Evolutionary conservation across 2,888 invertebrate genomes (phyloP).

Genomic region (Sylvicola fuscatus): DNA sequence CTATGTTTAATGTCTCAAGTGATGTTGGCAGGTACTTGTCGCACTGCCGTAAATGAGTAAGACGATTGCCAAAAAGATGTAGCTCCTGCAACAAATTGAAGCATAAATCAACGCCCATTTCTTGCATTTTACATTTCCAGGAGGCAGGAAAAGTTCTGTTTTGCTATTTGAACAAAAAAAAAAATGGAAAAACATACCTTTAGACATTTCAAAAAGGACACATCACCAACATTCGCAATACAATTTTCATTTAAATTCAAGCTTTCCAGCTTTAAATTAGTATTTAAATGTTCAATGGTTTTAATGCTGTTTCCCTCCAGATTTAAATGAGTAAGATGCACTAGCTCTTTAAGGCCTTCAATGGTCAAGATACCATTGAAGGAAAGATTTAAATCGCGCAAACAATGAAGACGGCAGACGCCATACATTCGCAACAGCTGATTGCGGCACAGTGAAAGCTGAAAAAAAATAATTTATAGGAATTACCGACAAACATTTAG

Average conservation of each 20-base stretch:
- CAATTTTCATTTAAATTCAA: constrained; percentile 79
- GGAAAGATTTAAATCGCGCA: constrained; percentile 64
- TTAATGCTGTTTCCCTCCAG: constrained; percentile 81
- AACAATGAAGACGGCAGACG: constrained; percentile 55
- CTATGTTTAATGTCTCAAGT: constrained; percentile 53
- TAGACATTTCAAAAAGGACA: constrained; percentile 59
- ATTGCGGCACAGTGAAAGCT: constrained; percentile 75
- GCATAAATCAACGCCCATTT: neutral
- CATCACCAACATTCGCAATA: constrained; percentile 65
- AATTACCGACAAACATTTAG: constrained; percentile 4
- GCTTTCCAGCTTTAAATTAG: constrained; percentile 59
- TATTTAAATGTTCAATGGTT: constrained; percentile 74
- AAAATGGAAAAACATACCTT: constrained; percentile 39
- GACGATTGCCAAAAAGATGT: constrained; percentile 66
- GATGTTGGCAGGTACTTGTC: constrained; percentile 62
- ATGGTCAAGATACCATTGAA: constrained; percentile 77
- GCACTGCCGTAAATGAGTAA: constrained; percentile 60
- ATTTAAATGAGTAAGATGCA: constrained; percentile 60
- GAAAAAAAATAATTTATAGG: constrained; percentile 11
- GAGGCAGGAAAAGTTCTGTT: no score
- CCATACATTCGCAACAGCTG: constrained; percentile 75
- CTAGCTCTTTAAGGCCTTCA: constrained; percentile 71
- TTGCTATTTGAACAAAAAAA: no score
- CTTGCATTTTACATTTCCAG: no score
- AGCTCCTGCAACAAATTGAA: constrained; percentile 40